Conservation (phyloP, 2,888 invertebrate species). For the Apodemia hepburni region DNA sequence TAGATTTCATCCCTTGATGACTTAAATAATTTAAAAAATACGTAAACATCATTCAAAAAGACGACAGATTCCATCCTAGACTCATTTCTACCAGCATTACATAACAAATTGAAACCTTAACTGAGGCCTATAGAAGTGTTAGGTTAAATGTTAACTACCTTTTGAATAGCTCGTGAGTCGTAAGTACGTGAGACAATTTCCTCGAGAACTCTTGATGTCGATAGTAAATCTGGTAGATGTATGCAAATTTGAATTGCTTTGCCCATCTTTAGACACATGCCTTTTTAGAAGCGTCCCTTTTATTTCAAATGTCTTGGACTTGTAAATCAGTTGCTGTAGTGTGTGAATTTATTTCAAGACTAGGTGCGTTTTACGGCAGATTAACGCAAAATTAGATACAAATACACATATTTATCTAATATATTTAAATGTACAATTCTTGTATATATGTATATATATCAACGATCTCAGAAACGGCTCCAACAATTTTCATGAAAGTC, state of each 20-base stretch:
- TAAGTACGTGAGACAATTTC: conserved; percentile 54
- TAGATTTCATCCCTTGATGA: no score
- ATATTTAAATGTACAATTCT: no score
- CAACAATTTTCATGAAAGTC: no score
- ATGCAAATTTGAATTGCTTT: conserved; percentile 53
- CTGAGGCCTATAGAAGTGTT: conserved; percentile 6
- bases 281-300: conserved; percentile 45
- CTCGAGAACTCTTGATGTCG: conserved; percentile 52
- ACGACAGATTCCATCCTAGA: background rate
- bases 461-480: no score
- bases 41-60: background rate
- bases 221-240: conserved; percentile 52
- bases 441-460: no score
- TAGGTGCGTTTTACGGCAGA: background rate
- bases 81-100: conserved; percentile 2
- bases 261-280: conserved; percentile 49
- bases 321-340: conserved; percentile 24
- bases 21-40: background rate
- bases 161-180: conserved; percentile 28
- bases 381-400: no score
- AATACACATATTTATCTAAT: no score
- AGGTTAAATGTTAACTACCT: conserved; percentile 15
- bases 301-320: conserved; percentile 39
- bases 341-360: conserved; percentile 7
- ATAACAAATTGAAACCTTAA: conserved; percentile 4